Evolutionary conservation across 1,140 invertebrate species (phyloP), one percentile per base, ranked within the genome.

Genomic region (Littorina saxatilis): DNA sequence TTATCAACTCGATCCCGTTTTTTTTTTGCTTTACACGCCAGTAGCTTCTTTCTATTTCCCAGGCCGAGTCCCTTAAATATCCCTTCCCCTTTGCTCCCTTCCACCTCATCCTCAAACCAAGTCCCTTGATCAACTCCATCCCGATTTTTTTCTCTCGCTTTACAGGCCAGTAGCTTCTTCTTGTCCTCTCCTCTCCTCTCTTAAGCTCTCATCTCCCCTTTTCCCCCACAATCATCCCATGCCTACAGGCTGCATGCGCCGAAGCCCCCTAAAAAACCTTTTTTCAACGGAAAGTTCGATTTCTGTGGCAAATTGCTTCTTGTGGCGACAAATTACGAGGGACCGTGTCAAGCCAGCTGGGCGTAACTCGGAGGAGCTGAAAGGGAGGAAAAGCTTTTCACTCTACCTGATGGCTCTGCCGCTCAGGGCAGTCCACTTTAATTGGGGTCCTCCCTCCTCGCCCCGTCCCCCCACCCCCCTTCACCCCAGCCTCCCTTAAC

Each of bases 321-420:
- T 78, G 55, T 76, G 17, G 50, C 55, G 74, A 50, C 74, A 76
- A 76, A 76, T 76, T 76, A 76, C 37, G 27, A 13, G 4, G 72
- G n/a, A 50, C 17, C 13, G 74, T 76, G 74, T 50, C 74, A 76
- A 76, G 35, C 74, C 74, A 76, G 74, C 74, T 76, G 74, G 50
- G 43, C 74, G 74, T 76, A 76, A 61, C 23, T 11, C 74, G 32
- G 40, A n/a, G n/a, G 74, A 58, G 27, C 35, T n/a, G 50, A 76
- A 76, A n/a, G 35, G 70, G 39, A 70, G 66, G 37, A 37, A 55
- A 55, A 76, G 74, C 70, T 37, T 73, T 73, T 73, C 40, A 73
- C 32, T 47, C 43, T 43, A 73, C 70, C 70, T 73, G 70, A 73
- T 73, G 70, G 29, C 70, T 47, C 43, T 47, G n/a, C n/a, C n/a